These are phyloP conservation scores for Eucidaris tribuloides DNA, from an alignment of 35 echinoderm and acorn worm genomes.

Conservation along the genomic window DNA sequence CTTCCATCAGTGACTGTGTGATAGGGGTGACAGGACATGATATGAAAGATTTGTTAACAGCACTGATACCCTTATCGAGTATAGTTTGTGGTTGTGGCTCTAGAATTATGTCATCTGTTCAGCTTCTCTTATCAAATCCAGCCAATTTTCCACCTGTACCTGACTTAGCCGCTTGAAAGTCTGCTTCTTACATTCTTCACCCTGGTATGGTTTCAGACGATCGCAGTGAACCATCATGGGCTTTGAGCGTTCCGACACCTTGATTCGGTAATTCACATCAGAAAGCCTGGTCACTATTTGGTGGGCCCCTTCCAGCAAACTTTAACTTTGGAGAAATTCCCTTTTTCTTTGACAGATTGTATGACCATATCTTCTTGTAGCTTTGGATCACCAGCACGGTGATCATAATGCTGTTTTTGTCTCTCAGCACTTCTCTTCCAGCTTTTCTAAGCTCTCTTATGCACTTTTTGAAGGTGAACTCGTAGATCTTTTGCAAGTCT, in stretches of 20 bases:
- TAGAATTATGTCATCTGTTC: no score
- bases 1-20: no score
- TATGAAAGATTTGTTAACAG: no score
- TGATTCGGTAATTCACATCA: slow-evolving; percentile 44
- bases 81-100: not conserved
- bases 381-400: not conserved
- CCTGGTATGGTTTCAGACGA: slow-evolving; percentile 9
- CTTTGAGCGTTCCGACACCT: not conserved
- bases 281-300: slow-evolving; percentile 5
- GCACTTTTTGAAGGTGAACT: not conserved
- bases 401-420: slow-evolving; percentile 36
- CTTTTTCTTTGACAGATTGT: slow-evolving; percentile 18
- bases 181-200: not conserved
- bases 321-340: slow-evolving; percentile 54
- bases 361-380: slow-evolving; percentile 18
- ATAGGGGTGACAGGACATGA: no score
- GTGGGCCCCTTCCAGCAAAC: slow-evolving; percentile 42
- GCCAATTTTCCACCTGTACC: no score
- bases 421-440: not conserved
- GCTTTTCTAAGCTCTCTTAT: slow-evolving; percentile 9
- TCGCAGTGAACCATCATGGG: slow-evolving; percentile 26
- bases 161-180: not conserved
- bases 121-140: no score
- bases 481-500: not conserved
- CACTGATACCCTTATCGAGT: not conserved